phyloP scores from a whole-genome alignment of 2,888 invertebrate species.

The Athalia circularis region DNA sequence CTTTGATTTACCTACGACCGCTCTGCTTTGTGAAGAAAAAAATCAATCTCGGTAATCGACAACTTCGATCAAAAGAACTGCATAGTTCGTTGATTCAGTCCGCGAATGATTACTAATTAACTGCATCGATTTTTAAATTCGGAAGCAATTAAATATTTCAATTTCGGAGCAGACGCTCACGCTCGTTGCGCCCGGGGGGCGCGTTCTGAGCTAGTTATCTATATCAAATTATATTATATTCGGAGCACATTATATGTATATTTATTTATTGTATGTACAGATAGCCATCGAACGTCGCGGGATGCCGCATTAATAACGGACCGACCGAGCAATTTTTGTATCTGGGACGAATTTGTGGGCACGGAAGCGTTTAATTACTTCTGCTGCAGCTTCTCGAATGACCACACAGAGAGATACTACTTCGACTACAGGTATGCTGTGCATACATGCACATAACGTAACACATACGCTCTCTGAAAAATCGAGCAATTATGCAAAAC shows the following conservation, averaged over 20 bases:
- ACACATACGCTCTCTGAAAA: slow-evolving; percentile 51
- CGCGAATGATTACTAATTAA: too few species aligned
- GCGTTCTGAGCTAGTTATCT: too few species aligned
- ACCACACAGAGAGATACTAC: too few species aligned
- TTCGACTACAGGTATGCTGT: too few species aligned
- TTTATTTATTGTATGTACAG: background rate
- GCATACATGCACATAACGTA: slow-evolving; percentile 10
- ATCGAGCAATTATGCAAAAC: slow-evolving; percentile 59
- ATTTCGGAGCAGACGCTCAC: too few species aligned
- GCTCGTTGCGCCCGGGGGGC: too few species aligned
- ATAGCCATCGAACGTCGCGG: slow-evolving; percentile 9
- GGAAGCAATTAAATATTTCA: too few species aligned
- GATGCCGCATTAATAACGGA: slow-evolving; percentile 42
- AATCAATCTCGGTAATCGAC: too few species aligned
- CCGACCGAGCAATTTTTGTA: slow-evolving; percentile 33
- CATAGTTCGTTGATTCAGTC: too few species aligned
- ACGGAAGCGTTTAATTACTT: slow-evolving; percentile 51
- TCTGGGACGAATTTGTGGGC: slow-evolving; percentile 43
- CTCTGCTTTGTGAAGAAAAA: background rate
- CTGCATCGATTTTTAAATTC: too few species aligned
- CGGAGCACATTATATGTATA: background rate
- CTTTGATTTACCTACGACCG: background rate
- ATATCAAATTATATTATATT: too few species aligned
- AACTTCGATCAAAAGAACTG: too few species aligned
- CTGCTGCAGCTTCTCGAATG: background rate